A percentile compares a stretch with the other conserved stretches of the same genome.
These are phyloP conservation scores for Xestia ashworthii DNA, from an alignment of 2,888 invertebrate species.

Conservation along the genomic window DNA sequence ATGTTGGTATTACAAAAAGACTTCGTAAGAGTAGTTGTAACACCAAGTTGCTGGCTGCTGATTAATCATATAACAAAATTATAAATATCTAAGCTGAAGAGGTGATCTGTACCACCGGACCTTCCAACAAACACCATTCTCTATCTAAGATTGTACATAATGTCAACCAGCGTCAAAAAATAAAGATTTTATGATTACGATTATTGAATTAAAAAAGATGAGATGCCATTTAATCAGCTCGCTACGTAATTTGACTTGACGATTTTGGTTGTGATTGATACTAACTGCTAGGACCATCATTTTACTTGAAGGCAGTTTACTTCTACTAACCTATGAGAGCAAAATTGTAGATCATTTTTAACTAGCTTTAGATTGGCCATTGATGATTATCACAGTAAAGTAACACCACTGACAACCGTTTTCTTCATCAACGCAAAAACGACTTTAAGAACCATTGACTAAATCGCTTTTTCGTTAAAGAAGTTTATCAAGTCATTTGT, in stretches of 20 bases:
- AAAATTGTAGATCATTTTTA: not conserved
- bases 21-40: too few species aligned
- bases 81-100: too few species aligned
- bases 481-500: not conserved
- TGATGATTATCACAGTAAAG: not conserved
- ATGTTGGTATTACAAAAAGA: not conserved
- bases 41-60: not conserved
- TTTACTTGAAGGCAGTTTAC: not conserved
- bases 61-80: not conserved
- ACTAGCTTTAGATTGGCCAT: not conserved
- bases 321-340: not conserved
- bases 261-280: not conserved
- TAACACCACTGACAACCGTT: not conserved
- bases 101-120: too few species aligned
- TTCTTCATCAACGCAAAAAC: not conserved
- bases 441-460: too few species aligned
- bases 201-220: not conserved
- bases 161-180: too few species aligned
- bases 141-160: too few species aligned
- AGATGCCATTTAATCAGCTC: not conserved
- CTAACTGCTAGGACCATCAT: not conserved
- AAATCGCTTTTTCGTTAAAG: too few species aligned
- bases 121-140: too few species aligned
- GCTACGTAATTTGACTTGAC: not conserved
- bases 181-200: too few species aligned